Conservation (phyloP, 2,113 vertebrate genomes). For the Ceyx melanurus region DNA sequence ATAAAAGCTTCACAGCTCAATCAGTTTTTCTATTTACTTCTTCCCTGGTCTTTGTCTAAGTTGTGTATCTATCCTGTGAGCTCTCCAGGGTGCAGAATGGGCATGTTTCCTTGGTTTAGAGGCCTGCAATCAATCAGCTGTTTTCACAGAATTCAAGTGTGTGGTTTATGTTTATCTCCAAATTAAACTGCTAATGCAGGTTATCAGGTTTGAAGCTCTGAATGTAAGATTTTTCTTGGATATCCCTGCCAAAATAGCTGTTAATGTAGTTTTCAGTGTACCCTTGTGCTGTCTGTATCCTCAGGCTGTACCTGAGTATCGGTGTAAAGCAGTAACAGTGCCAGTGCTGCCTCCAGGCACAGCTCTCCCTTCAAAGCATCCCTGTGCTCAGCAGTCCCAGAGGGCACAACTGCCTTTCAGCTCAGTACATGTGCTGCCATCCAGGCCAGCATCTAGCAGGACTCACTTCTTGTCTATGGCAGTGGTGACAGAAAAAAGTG, state of each 20-base stretch:
- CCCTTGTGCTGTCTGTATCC: neutral
- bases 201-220: neutral
- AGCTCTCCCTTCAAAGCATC: neutral
- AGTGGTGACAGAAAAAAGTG: neutral
- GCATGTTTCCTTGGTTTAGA: neutral
- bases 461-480: neutral
- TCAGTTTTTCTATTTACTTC: neutral
- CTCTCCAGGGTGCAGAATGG: neutral
- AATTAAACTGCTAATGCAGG: neutral
- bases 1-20: neutral
- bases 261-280: neutral
- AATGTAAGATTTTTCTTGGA: neutral
- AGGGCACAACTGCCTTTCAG: neutral
- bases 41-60: neutral
- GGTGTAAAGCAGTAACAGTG: neutral
- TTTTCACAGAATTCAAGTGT: neutral
- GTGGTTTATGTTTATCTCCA: neutral
- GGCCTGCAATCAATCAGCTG: neutral
- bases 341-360: neutral
- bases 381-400: neutral
- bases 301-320: neutral
- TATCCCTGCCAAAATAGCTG: neutral
- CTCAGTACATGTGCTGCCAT: fast-evolving
- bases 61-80: neutral
- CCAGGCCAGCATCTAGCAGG: neutral